Evolutionary conservation across 1,140 invertebrate species (phyloP), one percentile per base, ranked within the genome.

Genomic region (Leguminivora glycinivorella): DNA sequence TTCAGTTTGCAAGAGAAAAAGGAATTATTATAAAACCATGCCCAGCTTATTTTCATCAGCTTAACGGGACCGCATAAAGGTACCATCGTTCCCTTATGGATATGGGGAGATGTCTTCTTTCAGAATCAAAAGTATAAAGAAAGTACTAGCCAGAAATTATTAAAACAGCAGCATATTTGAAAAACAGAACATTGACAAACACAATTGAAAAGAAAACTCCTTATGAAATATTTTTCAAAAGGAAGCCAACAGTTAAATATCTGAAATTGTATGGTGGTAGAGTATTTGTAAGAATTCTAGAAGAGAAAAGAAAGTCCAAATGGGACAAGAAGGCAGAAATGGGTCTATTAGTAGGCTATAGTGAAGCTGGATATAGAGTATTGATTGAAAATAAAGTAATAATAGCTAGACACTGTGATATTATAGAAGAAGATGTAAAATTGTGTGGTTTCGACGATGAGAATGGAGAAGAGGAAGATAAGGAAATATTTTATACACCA

Each of bases 51-150:
- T 75, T 80, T 0, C 85, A 86, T 78, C 77, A 85, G 80, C 71
- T 87, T 73, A 89, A 89, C 80, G 84, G 83, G 67, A 78, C 78
- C 67, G 83, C 83, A 2, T 83, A 88, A 74, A 80, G 81, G 68
- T 87, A 80, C 70, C 85, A 85, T 76, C 82, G 83, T 67, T 75
- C 77, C 24, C 72, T 34, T 71, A 83, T 83, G 77, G 81, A 81
- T 19, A 79, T 76, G 68, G 77, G 66, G 38, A 79, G 77, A 58
- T 83, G 79, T 67, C 76, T 79, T 67, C 77, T 81, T 70, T 67
- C 69, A 76, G 79, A 83, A 77, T 77, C 79, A 38, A 75, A 75
- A 66, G 72, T 82, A 74, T 47, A 78, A 60, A 81, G 71, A 78
- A 80, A 67, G 43, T 88, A 71, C 82, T 89, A 82, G 84, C 83